Evolutionary conservation across 2,113 vertebrate species (phyloP), one percentile per base, ranked within the genome.

Genomic region (Sapajus apella): DNA sequence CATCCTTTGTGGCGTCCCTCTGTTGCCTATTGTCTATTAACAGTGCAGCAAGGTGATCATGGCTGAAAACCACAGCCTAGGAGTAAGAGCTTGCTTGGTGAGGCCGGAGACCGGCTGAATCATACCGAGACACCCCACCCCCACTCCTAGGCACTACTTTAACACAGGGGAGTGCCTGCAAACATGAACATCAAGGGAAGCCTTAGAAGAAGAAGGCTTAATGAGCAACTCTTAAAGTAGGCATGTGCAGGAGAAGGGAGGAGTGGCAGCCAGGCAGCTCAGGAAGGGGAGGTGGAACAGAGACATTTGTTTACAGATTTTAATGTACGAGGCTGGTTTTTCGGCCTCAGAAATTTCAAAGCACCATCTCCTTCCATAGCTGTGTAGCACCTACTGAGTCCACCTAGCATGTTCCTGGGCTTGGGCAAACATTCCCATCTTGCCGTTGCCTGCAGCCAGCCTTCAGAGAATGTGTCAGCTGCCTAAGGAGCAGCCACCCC

Each of bases 31-130:
- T 89, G 79, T 47, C 58, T 75, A 43, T 52, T 52, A 88, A 81
- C 89, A 84, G n/a, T 80, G 81, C n/a, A 66, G 61, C 25, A 40
- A 37, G 45, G 58, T 61, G 73, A 64, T 20, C 40, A 94, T 37
- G 70, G 64, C 79, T 84, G 88, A 73, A 92, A 95, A 84, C 86
- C 72, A 88, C 82, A 84, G 80, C 30, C 61, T 64, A 55, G 89
- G n/a, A 95, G 61, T 45, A 58, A 61, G n/a, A 25, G 66, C 73
- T 82, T 86, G n/a, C 55, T 96, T 68, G 61, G 50, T 30, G 84
- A 86, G 47, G n/a, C 52, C 43, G n/a, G 55, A 37, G 61, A 77
- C 45, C 1, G 18, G 80, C 14, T 92, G 96, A 95, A 94, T 91
- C 95, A 94, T 77, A 94, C 12, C 2, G 1, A 94, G 79, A 83